These are phyloP conservation scores for Drosophila pectinifera DNA, from an alignment of 1,140 invertebrate species.

Conservation along the genomic window DNA sequence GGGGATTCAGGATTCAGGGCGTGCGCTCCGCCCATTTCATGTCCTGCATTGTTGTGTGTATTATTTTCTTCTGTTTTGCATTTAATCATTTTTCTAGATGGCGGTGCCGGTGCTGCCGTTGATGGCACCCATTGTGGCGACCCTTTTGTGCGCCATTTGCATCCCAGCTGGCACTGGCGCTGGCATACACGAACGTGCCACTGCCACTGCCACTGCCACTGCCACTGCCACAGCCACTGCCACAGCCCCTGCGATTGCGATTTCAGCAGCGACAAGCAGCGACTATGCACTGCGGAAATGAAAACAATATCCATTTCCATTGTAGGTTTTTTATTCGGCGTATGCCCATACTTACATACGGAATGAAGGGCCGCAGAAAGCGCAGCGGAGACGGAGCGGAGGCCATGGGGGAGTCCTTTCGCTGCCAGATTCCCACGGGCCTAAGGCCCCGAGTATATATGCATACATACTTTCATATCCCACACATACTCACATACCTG, in stretches of 20 bases:
- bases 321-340: conserved; percentile 70
- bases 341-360: conserved; percentile 23
- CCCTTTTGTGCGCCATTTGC: conserved; percentile 75
- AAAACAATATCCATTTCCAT: conserved; percentile 83
- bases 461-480: conserved; percentile 3
- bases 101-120: conserved; percentile 42
- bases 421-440: conserved; percentile 46
- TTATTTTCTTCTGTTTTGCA: conserved; percentile 58
- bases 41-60: conserved; percentile 44
- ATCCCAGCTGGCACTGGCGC: conserved; percentile 55
- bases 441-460: conserved; percentile 3
- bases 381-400: conserved; percentile 57
- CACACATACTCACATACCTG: conserved; percentile 1
- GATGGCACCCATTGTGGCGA: conserved; percentile 71
- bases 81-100: conserved; percentile 74
- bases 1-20: conserved; percentile 10
- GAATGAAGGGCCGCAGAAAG: conserved; percentile 55
- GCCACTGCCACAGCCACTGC: conserved; percentile 19
- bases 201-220: conserved; percentile 36
- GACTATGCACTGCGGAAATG: conserved; percentile 68
- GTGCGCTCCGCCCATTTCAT: conserved; percentile 52
- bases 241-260: conserved; percentile 32
- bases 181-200: conserved; percentile 63
- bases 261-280: conserved; percentile 12
- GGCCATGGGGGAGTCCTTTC: conserved; percentile 68